A percentile compares a stretch with the other conserved stretches of the same genome.
Conservation (phyloP, 2,888 invertebrate genomes). For the Apoda limacodes region DNA sequence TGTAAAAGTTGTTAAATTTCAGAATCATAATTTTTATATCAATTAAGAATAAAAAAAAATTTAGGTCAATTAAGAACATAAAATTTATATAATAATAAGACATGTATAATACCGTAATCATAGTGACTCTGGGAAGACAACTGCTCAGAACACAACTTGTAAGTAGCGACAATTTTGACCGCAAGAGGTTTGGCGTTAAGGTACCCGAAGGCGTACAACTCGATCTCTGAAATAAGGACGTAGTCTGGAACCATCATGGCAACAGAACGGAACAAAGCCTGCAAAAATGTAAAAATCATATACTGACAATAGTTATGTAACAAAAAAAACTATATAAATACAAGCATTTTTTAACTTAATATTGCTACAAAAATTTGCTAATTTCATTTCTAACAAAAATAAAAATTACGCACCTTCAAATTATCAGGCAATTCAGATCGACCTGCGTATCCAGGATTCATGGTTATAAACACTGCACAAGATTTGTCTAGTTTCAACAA, state of each 20-base stretch:
- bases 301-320: no score
- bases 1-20: no score
- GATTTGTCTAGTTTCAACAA: slow-evolving; percentile 83
- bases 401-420: slow-evolving; percentile 76
- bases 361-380: neutral
- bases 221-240: slow-evolving; percentile 93
- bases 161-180: slow-evolving; percentile 94
- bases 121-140: slow-evolving; percentile 92
- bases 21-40: no score
- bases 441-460: slow-evolving; percentile 95
- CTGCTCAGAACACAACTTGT: slow-evolving; percentile 91
- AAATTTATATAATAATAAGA: no score
- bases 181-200: slow-evolving; percentile 86
- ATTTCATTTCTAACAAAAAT: neutral
- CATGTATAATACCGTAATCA: slow-evolving; percentile 95
- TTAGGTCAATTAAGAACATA: no score
- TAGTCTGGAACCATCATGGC: slow-evolving; percentile 99
- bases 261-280: slow-evolving; percentile 90
- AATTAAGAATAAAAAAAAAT: no score
- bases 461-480: slow-evolving; percentile 93
- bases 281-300: slow-evolving; percentile 16
- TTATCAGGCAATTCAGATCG: slow-evolving; percentile 93
- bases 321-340: no score
- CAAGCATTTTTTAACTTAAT: neutral
- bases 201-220: slow-evolving; percentile 91